Conservation (phyloP, 2,888 invertebrate genomes). For the Agriopis marginaria region DNA sequence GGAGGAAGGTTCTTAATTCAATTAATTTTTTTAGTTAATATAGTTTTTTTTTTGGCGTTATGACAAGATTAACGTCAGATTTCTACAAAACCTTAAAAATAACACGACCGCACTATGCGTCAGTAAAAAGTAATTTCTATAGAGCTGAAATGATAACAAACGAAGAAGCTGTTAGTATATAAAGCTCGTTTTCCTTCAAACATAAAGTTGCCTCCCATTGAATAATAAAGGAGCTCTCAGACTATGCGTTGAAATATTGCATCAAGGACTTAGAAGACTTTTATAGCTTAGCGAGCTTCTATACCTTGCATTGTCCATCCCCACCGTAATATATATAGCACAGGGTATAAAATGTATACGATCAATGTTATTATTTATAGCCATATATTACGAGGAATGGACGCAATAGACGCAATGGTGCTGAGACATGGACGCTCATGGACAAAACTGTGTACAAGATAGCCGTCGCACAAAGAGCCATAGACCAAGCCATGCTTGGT, state of each 20-base stretch:
- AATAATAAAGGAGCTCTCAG: slow-evolving; percentile 17
- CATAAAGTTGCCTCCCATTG: slow-evolving; percentile 30
- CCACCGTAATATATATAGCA: too few relatives aligned
- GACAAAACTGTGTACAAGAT: too few relatives aligned
- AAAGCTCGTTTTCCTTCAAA: slow-evolving; percentile 3
- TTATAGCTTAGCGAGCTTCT: too few relatives aligned
- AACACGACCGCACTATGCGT: slow-evolving; percentile 42
- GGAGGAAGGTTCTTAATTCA: not conserved
- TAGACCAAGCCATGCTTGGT: too few relatives aligned
- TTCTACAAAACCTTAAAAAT: slow-evolving; percentile 35
- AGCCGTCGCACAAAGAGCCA: too few relatives aligned
- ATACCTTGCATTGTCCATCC: too few relatives aligned
- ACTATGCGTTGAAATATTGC: not conserved
- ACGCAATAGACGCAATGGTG: too few relatives aligned
- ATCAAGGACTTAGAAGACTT: too few relatives aligned
- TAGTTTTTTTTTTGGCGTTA: slow-evolving; percentile 3
- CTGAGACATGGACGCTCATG: too few relatives aligned
- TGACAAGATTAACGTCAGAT: slow-evolving; percentile 19
- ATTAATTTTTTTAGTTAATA: not conserved
- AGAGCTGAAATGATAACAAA: not conserved
- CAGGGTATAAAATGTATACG: too few relatives aligned
- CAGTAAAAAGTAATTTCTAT: slow-evolving; percentile 4
- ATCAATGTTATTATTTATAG: too few relatives aligned
- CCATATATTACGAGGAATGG: too few relatives aligned
- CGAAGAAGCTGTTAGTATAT: not conserved